Conservation (phyloP, 2,888 invertebrate species). For the Trichopria drosophilae region DNA sequence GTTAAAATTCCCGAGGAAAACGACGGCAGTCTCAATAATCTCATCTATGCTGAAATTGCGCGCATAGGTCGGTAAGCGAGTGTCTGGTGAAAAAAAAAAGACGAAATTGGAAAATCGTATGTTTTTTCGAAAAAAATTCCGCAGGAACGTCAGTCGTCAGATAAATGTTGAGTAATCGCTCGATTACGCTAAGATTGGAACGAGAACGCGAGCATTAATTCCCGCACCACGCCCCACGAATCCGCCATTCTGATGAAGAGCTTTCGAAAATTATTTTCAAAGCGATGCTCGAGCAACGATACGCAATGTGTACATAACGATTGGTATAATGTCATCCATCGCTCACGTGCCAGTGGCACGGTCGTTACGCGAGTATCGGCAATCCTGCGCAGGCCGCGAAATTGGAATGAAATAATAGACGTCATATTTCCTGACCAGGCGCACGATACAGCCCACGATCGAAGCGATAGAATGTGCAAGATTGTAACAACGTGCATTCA, state of each 20-base stretch:
- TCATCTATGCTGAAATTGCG: slow-evolving; percentile 41
- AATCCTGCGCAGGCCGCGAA: slow-evolving; percentile 43
- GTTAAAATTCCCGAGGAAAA: slow-evolving; percentile 40
- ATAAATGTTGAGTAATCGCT: too few relatives aligned
- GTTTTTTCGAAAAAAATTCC: too few relatives aligned
- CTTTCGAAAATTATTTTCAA: not conserved
- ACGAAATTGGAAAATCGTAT: too few relatives aligned
- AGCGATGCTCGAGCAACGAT: not conserved
- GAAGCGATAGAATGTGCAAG: slow-evolving; percentile 60
- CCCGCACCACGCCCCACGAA: too few relatives aligned
- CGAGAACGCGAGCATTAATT: too few relatives aligned
- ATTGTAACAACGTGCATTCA: slow-evolving; percentile 54
- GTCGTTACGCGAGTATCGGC: slow-evolving; percentile 36
- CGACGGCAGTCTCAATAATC: slow-evolving; percentile 40
- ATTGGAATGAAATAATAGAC: slow-evolving; percentile 44
- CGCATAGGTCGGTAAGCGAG: slow-evolving; percentile 28
- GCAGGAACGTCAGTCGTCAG: too few relatives aligned
- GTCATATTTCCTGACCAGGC: slow-evolving; percentile 45
- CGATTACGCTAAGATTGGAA: too few relatives aligned
- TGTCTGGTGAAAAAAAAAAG: too few relatives aligned
- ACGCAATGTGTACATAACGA: too few relatives aligned
- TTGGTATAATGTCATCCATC: slow-evolving; percentile 27
- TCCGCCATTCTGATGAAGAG: not conserved
- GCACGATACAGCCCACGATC: slow-evolving; percentile 44
- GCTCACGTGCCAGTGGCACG: slow-evolving; percentile 44